These are phyloP conservation scores for Drosophila sulfurigaster DNA, from an alignment of 1,140 invertebrate genomes.

Conservation along the genomic window DNA sequence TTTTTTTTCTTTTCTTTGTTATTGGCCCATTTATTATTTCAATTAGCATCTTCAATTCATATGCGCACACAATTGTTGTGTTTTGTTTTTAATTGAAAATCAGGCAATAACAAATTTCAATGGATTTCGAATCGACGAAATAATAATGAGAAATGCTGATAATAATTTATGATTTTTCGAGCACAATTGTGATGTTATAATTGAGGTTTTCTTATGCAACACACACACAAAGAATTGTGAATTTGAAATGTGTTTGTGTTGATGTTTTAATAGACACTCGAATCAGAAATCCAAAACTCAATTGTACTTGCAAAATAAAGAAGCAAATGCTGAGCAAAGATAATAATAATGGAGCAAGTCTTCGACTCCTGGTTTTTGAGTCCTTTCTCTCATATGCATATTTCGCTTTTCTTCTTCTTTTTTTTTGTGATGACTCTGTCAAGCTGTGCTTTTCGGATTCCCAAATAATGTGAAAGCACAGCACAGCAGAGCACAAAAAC, in stretches of 20 bases:
- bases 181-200: too few relatives aligned
- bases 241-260: neutral
- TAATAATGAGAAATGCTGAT: too few relatives aligned
- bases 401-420: conserved; percentile 14
- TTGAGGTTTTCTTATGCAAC: too few relatives aligned
- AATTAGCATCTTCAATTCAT: conserved; percentile 32
- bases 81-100: neutral
- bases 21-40: conserved; percentile 7
- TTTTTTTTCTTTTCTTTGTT: neutral
- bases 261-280: conserved; percentile 7
- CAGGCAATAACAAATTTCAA: conserved; percentile 3
- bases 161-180: too few relatives aligned
- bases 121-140: neutral
- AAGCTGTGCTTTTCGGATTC: conserved; percentile 14
- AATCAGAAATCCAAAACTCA: conserved; percentile 10
- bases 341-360: neutral
- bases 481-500: neutral
- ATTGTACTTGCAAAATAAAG: neutral
- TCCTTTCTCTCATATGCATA: conserved; percentile 31
- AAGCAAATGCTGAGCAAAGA: too few relatives aligned
- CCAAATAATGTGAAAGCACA: neutral
- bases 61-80: too few relatives aligned
- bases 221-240: neutral
- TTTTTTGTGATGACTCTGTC: conserved; percentile 29
- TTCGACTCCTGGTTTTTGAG: neutral